Conservation (phyloP, 2,113 vertebrate genomes). For the Eudyptes chrysolophus region DNA sequence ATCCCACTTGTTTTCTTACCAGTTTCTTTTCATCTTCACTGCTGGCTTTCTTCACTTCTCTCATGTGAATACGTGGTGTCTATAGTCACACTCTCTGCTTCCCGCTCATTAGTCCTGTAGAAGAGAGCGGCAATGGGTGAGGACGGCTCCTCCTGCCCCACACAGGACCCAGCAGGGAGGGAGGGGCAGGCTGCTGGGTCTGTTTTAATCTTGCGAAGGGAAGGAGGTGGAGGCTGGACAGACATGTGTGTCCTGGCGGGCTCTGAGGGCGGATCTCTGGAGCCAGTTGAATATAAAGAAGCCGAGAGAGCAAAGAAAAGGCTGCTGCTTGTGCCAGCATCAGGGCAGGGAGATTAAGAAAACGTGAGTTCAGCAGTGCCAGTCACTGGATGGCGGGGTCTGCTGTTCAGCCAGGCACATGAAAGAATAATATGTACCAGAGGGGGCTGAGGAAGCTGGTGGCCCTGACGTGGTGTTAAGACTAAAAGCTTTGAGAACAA, state of each 20-base stretch:
- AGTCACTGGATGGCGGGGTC: background rate
- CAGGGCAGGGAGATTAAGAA: background rate
- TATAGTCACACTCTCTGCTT: background rate
- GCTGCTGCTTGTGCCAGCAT: background rate
- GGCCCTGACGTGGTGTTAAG: background rate
- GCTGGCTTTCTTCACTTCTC: conserved; percentile 18
- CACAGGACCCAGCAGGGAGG: conserved; percentile 43
- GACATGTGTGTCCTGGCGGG: background rate
- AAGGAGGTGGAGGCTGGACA: conserved; percentile 64
- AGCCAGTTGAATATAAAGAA: conserved; percentile 41
- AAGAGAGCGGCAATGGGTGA: background rate
- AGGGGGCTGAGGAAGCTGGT: background rate
- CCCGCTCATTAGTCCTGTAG: background rate
- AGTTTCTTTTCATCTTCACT: conserved; percentile 70
- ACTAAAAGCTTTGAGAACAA: background rate
- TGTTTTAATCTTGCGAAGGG: conserved; percentile 44
- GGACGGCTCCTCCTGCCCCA: conserved; percentile 20
- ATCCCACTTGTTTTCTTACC: conserved; percentile 73
- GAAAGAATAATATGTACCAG: background rate
- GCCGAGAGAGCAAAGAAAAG: background rate
- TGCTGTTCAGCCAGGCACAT: background rate
- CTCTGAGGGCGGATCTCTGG: conserved; percentile 53
- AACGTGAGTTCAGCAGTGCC: background rate
- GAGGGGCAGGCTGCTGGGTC: background rate
- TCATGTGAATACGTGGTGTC: background rate